Evolutionary conservation across 1,140 invertebrate species (phyloP).

Genomic region (Pachyrhynchus sulphureomaculatus): DNA sequence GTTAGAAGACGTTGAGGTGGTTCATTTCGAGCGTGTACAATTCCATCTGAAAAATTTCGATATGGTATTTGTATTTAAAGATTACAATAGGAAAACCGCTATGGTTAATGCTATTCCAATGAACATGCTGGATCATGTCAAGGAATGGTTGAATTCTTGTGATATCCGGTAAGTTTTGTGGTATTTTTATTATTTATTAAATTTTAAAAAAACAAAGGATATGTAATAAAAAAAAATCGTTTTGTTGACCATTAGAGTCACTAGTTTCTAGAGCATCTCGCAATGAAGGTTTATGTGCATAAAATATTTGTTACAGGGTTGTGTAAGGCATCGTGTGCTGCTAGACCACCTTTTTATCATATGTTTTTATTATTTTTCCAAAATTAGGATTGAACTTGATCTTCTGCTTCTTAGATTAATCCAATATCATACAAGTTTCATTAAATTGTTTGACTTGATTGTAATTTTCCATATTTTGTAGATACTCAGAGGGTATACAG

Average conservation of each 20-base stretch:
- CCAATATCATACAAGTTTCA: too few species aligned
- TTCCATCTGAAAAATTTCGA: slow-evolving; percentile 99
- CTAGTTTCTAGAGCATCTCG: too few species aligned
- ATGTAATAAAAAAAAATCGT: neutral
- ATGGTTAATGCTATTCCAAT: slow-evolving; percentile 99
- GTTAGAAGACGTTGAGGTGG: slow-evolving; percentile 95
- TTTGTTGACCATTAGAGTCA: too few species aligned
- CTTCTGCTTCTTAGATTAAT: too few species aligned
- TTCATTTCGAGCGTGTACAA: slow-evolving; percentile 98
- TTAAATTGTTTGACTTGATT: too few species aligned
- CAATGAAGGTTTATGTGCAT: too few species aligned
- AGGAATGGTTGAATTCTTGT: slow-evolving; percentile 90
- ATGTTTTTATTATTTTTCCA: too few species aligned
- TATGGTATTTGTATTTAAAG: slow-evolving; percentile 99
- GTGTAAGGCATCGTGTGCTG: too few species aligned
- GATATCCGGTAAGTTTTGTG: slow-evolving; percentile 43
- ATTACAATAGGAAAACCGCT: slow-evolving; percentile 90
- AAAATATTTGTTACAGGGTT: too few species aligned
- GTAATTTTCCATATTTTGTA: too few species aligned
- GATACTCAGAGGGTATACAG: slow-evolving; percentile 97
- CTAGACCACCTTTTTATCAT: too few species aligned
- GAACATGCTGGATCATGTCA: slow-evolving; percentile 98
- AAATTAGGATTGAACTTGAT: too few species aligned
- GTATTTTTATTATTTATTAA: neutral
- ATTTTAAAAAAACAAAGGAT: neutral